phyloP scores from a whole-genome alignment of 2,797 vertebrate species.

The Neoniphon sammara region DNA sequence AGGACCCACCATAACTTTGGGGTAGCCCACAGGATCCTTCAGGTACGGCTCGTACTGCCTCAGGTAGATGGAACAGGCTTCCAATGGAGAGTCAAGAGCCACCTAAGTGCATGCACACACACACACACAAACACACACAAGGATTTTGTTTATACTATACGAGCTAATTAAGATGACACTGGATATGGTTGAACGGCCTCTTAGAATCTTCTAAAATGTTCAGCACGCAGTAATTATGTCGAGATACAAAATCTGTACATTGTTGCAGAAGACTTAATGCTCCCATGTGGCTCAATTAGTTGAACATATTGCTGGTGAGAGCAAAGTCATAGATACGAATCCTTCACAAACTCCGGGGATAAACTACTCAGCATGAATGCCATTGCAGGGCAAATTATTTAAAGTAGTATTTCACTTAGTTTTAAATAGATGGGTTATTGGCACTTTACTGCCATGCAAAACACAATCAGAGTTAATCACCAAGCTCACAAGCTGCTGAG shows the following conservation, averaged over 20 bases:
- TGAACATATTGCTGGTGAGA: not conserved
- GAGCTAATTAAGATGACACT: not conserved
- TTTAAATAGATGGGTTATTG: too few species aligned
- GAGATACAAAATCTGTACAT: constrained; percentile 1
- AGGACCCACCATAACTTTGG: constrained; percentile 88
- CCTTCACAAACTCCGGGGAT: not conserved
- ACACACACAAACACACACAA: not conserved
- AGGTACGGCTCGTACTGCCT: constrained; percentile 91
- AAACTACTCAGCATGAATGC: not conserved
- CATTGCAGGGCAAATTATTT: not conserved
- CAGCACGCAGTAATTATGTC: not conserved
- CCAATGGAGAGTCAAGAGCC: constrained; percentile 88
- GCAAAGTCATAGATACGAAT: not conserved
- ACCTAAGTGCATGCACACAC: constrained; percentile 76
- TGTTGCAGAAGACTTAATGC: not conserved
- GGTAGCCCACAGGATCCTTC: constrained; percentile 90
- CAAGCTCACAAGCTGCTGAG: too few species aligned
- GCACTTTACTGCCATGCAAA: too few species aligned
- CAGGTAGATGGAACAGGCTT: constrained; percentile 87
- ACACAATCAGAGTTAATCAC: too few species aligned
- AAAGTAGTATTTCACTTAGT: too few species aligned
- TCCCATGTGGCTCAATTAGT: constrained; percentile 28
- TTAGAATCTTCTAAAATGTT: not conserved
- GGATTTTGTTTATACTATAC: not conserved
- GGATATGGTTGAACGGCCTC: not conserved